These are phyloP conservation scores for Mimas tiliae DNA, from an alignment of 2,888 invertebrate species.

Conservation along the genomic window DNA sequence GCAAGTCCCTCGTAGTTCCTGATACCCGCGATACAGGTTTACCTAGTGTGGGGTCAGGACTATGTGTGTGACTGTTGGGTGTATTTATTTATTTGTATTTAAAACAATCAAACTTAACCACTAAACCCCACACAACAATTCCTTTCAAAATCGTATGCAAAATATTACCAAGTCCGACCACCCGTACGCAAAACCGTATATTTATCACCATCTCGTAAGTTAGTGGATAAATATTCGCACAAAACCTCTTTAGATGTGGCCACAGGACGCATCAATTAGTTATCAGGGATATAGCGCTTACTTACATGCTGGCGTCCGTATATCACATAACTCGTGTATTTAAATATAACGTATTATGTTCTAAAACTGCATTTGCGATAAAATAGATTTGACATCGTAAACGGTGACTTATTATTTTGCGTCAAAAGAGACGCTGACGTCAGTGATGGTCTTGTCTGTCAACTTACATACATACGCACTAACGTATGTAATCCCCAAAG, in stretches of 20 bases:
- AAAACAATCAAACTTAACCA: neutral
- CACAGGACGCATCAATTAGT: slow-evolving; percentile 20
- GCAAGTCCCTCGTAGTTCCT: no score
- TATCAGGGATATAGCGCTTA: slow-evolving; percentile 3
- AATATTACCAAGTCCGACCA: slow-evolving; percentile 24
- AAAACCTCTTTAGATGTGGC: slow-evolving; percentile 23
- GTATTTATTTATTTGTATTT: no score
- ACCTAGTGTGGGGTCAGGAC: no score
- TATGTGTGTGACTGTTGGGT: no score
- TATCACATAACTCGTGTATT: neutral
- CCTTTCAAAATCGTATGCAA: neutral
- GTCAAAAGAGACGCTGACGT: no score
- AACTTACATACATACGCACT: no score
- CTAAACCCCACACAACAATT: neutral
- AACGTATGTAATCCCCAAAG: no score
- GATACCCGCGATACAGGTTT: no score
- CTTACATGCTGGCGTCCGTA: neutral
- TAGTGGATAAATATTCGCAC: slow-evolving; percentile 22
- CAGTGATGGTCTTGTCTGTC: no score
- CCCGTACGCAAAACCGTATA: slow-evolving; percentile 23
- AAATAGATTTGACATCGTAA: no score
- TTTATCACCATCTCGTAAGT: slow-evolving; percentile 23
- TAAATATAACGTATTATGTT: neutral
- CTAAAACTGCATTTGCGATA: neutral
- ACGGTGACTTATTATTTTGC: no score